Evolutionary conservation across 1,140 invertebrate genomes (phyloP).

Genomic region (Coptotermes formosanus): DNA sequence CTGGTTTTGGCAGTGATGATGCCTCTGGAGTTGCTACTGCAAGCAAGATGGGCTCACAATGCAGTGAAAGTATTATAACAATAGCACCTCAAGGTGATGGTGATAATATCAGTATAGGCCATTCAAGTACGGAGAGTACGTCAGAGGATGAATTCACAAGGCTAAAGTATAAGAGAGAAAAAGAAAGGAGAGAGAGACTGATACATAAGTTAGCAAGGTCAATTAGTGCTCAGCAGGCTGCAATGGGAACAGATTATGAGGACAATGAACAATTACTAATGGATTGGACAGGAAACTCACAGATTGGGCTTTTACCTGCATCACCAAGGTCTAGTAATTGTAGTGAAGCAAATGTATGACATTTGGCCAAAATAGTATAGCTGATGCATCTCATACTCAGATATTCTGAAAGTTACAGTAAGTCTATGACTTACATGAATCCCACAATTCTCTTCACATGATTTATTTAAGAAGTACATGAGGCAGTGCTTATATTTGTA

Average conservation of each 20-base stretch:
- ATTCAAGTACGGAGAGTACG: slow-evolving; percentile 33
- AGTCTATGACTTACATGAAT: not conserved
- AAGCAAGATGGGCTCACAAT: not conserved
- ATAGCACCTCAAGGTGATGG: not conserved
- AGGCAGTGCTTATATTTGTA: too few relatives aligned
- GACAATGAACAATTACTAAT: slow-evolving; percentile 29
- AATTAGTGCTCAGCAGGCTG: slow-evolving; percentile 44
- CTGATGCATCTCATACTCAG: not conserved
- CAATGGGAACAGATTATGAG: not conserved
- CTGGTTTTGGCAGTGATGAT: not conserved
- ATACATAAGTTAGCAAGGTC: slow-evolving; percentile 51
- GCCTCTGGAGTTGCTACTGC: not conserved
- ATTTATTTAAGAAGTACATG: too few relatives aligned
- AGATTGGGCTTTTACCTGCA: not conserved
- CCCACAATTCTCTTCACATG: too few relatives aligned
- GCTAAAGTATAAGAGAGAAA: slow-evolving; percentile 51
- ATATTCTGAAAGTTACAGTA: not conserved
- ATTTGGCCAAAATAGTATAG: not conserved
- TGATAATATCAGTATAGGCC: slow-evolving; percentile 25
- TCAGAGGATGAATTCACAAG: slow-evolving; percentile 54
- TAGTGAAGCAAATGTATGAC: slow-evolving; percentile 28
- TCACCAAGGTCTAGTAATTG: slow-evolving; percentile 21
- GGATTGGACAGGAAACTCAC: slow-evolving; percentile 22
- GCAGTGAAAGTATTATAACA: not conserved
- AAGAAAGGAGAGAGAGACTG: slow-evolving; percentile 49